Evolutionary conservation across 2,888 invertebrate genomes (phyloP).

Genomic region (Scaptomyza parva): DNA sequence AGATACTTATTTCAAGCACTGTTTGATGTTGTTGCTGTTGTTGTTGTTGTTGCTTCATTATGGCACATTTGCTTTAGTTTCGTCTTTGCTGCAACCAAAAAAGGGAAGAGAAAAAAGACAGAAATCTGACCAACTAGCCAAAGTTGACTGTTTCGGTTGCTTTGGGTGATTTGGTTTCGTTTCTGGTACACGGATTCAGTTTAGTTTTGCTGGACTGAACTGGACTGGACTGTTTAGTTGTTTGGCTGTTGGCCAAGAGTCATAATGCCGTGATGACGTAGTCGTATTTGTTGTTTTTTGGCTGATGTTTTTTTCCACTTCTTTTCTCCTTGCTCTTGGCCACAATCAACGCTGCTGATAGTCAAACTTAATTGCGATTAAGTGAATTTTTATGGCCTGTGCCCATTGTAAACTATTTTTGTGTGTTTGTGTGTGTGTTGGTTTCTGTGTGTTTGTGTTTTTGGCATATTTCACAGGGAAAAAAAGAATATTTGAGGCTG

Average conservation of each 20-base stretch:
- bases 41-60: conserved; percentile 58
- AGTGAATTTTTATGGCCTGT: conserved; percentile 69
- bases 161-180: too few species aligned
- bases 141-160: too few species aligned
- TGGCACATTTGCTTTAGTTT: conserved; percentile 43
- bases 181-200: too few species aligned
- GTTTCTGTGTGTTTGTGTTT: conserved; percentile 31
- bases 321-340: conserved; percentile 9
- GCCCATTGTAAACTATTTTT: conserved; percentile 38
- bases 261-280: conserved; percentile 63
- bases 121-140: too few species aligned
- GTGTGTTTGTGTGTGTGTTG: conserved; percentile 1
- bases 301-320: conserved; percentile 24
- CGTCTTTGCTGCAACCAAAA: not conserved
- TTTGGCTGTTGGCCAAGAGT: conserved; percentile 64
- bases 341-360: conserved; percentile 56
- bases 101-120: not conserved
- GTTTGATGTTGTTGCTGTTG: conserved; percentile 16
- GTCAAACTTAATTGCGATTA: conserved; percentile 69
- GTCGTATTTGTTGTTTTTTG: conserved; percentile 31
- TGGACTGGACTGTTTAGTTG: conserved; percentile 45
- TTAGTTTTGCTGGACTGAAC: too few species aligned
- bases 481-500: too few species aligned
- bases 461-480: conserved; percentile 66
- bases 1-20: conserved; percentile 26